phyloP scores from a whole-genome alignment of 2,888 invertebrate species.

The Catocala sponsa region DNA sequence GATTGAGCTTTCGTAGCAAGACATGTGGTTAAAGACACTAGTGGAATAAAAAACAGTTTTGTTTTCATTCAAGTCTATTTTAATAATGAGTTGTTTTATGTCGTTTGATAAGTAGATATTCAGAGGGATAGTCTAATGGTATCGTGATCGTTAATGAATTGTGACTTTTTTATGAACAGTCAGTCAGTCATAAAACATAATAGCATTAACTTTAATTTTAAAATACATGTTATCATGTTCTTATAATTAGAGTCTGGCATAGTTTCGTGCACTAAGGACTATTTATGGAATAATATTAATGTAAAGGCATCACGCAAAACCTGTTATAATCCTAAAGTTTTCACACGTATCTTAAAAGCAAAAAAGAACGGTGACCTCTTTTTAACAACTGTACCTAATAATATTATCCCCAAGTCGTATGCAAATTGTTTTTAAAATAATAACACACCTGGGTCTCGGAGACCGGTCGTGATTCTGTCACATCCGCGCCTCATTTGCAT shows the following conservation, averaged over 20 bases:
- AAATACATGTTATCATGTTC: too few species aligned
- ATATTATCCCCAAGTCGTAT: slow-evolving; percentile 54
- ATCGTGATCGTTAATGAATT: slow-evolving; percentile 2
- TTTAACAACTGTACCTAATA: slow-evolving; percentile 39
- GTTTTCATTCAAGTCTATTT: slow-evolving; percentile 33
- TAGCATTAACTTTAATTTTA: too few species aligned
- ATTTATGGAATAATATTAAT: too few species aligned
- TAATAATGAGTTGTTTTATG: slow-evolving; percentile 19
- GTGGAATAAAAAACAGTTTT: slow-evolving; percentile 27
- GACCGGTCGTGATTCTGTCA: slow-evolving; percentile 78
- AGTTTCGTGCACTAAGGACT: too few species aligned
- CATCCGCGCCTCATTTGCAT: slow-evolving; percentile 81
- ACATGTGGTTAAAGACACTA: slow-evolving; percentile 41
- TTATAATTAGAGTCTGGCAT: too few species aligned
- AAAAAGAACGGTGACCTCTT: slow-evolving; percentile 40
- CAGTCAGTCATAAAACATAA: background rate
- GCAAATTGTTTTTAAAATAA: slow-evolving; percentile 69
- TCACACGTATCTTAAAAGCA: slow-evolving; percentile 17
- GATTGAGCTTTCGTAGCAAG: slow-evolving; percentile 52
- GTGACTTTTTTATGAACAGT: slow-evolving; percentile 1
- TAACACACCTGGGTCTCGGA: slow-evolving; percentile 74
- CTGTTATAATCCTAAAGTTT: background rate
- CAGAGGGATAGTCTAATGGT: slow-evolving; percentile 3
- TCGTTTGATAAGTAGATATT: slow-evolving; percentile 9
- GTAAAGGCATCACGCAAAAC: too few species aligned